Conservation (phyloP, 64 coral and sea anemone genomes). For the Pocillopora damicornis region DNA sequence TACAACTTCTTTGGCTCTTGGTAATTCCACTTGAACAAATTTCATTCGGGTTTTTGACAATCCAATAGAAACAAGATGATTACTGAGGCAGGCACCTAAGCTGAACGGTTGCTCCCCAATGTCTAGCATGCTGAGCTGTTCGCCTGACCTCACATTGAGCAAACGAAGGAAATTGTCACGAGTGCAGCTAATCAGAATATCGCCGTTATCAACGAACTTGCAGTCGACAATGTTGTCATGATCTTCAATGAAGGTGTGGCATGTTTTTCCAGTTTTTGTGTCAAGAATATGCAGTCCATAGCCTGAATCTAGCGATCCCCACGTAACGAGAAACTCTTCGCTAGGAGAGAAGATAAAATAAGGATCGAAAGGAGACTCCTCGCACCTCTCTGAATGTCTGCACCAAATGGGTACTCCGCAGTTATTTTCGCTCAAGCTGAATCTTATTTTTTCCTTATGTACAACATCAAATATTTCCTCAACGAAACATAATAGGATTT, state of each 20-base stretch:
- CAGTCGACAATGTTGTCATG: neutral
- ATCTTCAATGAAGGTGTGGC: neutral
- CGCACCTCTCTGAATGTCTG: neutral
- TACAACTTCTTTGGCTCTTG: neutral
- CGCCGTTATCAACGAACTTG: neutral
- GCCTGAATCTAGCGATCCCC: neutral
- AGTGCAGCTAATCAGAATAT: neutral
- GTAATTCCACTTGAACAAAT: neutral
- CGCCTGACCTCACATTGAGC: neutral
- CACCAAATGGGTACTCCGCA: neutral
- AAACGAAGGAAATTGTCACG: neutral
- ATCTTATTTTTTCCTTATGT: neutral
- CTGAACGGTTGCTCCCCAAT: neutral
- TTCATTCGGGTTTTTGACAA: neutral
- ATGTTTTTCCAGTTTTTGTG: neutral
- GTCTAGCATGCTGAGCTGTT: neutral
- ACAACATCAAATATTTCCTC: neutral
- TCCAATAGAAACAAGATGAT: neutral
- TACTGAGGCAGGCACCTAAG: neutral
- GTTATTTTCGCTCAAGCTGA: neutral
- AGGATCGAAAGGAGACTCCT: neutral
- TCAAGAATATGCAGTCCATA: neutral
- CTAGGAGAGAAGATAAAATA: neutral
- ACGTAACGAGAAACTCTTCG: neutral
- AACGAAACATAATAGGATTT: neutral